Percentiles rank a stretch among this genome's conserved stretches.
Conservation (phyloP, 2,797 vertebrate genomes). For the Melanotaenia nigrans region DNA sequence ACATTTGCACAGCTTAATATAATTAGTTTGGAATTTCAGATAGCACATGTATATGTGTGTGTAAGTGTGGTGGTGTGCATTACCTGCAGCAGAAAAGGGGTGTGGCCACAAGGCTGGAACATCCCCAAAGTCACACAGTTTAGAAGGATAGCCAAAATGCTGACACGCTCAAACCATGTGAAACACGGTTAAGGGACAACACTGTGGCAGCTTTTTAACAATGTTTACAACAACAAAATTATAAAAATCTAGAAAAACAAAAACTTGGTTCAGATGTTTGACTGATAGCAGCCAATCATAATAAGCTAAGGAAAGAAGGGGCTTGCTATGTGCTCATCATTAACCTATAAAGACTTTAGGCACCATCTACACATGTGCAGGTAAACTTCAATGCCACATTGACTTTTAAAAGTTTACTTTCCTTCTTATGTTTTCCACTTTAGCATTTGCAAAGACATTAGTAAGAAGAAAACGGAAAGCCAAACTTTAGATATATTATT, state of each 20-base stretch:
- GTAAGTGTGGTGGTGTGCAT: constrained; percentile 35
- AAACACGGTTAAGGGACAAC: constrained; percentile 60
- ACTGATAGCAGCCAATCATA: constrained; percentile 17
- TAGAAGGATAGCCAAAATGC: constrained; percentile 89
- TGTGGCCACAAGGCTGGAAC: constrained; percentile 90
- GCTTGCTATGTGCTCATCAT: background rate
- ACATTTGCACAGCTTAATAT: constrained; percentile 57
- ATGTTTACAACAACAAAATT: constrained; percentile 4
- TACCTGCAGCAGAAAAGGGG: constrained; percentile 89
- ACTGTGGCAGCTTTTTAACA: constrained; percentile 5
- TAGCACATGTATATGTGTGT: constrained; percentile 29
- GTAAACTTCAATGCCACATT: background rate
- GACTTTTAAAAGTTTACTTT: background rate
- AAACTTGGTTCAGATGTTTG: background rate
- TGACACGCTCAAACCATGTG: constrained; percentile 78
- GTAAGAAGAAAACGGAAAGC: background rate
- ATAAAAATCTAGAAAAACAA: background rate
- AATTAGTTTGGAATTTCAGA: constrained; percentile 62
- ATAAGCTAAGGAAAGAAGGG: background rate
- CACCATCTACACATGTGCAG: background rate
- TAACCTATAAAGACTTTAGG: background rate
- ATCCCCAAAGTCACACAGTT: constrained; percentile 94
- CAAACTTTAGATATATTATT: background rate
- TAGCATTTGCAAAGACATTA: background rate
- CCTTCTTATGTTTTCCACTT: background rate